Evolutionary conservation across 2,888 invertebrate genomes (phyloP), one percentile per base, ranked within the genome.

Genomic region (Amaurobius ferox): DNA sequence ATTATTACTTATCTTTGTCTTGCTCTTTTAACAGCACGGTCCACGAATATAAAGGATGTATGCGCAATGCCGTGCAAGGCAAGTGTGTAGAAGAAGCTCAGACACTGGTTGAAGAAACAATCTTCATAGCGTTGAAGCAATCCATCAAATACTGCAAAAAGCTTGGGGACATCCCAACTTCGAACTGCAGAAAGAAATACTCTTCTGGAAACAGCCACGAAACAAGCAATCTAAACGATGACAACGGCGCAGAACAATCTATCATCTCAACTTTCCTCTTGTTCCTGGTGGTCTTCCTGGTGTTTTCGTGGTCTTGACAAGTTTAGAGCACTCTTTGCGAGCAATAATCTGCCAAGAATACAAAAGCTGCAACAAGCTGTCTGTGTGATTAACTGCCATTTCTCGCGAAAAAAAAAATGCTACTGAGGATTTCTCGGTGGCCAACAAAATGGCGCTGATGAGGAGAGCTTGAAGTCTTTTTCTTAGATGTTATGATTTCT

Each of bases 1-100:
- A n/a, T n/a, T n/a, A n/a, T n/a, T n/a, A n/a, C n/a, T n/a, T n/a
- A n/a, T 35, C 35, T 55, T n/a, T n/a, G n/a, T n/a, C 23, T 55
- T 55, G 5, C 23, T 11, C 19, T 55, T 23, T 11, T 55, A 48
- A 1, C 67, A 85, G 83, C 64, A 85, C 83, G 0, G 77, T 85
- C 5, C 77, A 85, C 19, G 83, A 85, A 61, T 85, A 85, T 66
- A 66, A 19, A n/a, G 35, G 83, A 0, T 85, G 83, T 30, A 85
- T 85, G 83, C 16, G 77, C 11, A 85, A 85, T 26, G 77, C 72
- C 6, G 67, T 85, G 1, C 77, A 72, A n/a, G 77, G 72, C 19
- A 71, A 77, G 0, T 85, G 83, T 26, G 83, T 77, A 5, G 66
- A 32, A 6, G 83, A 85, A 5, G 83, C 83, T 7, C 77, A 77